Evolutionary conservation across 2,888 invertebrate species (phyloP), one percentile per base, ranked within the genome.

Genomic region (Blera fallax): DNA sequence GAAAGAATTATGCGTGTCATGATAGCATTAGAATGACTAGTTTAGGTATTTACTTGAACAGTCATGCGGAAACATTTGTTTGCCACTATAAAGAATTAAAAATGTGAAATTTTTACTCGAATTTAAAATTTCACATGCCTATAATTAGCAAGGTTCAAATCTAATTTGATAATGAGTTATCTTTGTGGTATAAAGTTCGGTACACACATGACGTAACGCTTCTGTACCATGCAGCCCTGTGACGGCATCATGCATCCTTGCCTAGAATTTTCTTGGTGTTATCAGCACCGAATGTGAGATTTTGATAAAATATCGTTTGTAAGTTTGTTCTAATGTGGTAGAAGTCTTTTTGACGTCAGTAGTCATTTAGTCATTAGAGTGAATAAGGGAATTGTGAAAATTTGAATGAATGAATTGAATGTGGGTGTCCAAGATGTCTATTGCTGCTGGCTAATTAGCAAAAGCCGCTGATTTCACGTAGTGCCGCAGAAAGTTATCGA

Each of bases 111-210:
- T 18, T 21, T 48, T 10, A 21, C 14, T 14, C 16, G 0, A 43
- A 16, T 43, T 16, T 43, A 14, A 43, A 14, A 43, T 43, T 43
- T 7, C 16, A 11, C 11, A 7, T 48, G 58, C n/a, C 11, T 21
- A 58, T 58, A 21, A 58, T 37, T 21, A 58, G 37, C 10, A n/a
- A 21, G 6, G n/a, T 27, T 60, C 4, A 10, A 60, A 24, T 21
- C n/a, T n/a, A 18, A 27, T 60, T 62, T 43, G n/a, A 58, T 58
- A 58, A 58, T 34, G 4, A 37, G 52, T 52, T 52, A 27, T 27
- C 52, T 27, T 37, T 7, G 3, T 16, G 43, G 16, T 43, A 37
- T 43, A 45, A 16, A 62, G 43, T 43, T 62, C 29, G 10, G 29
- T 29, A 29, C 62, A 4, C 43, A 27, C 6, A 43, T 40, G 58